Evolutionary conservation across 1,140 invertebrate species (phyloP), one percentile per base, ranked within the genome.

Genomic region (Drosophila yakuba): DNA sequence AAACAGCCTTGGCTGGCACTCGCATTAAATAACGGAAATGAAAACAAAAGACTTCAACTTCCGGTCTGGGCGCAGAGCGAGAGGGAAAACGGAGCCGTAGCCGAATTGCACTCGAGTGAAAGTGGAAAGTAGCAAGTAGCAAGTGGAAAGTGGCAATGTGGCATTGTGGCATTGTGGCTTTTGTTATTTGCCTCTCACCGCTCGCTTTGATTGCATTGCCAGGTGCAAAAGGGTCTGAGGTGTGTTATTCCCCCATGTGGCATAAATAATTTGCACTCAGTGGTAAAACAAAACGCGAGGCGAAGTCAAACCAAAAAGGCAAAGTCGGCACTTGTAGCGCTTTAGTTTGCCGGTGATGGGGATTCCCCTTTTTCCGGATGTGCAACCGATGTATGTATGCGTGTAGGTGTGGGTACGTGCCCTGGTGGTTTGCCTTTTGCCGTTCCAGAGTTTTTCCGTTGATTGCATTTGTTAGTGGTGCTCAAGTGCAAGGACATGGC

Each of bases 1-100:
- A 74, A 68, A 48, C 73, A 61, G 48, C 14, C 51, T 63, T 39
- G 43, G 54, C 72, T 77, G 84, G 56, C 79, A 88, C 79, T 77
- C 79, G 84, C 80, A 88, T 88, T 88, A 89, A 88, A 88, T 80
- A 88, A 88, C 83, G 80, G 80, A 89, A 89, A 88, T 89, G 80
- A 88, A 89, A 88, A 88, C 83, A 89, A 88, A 83, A 88, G 80
- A 80, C 79, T 86, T 84, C 64, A 89, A 89, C 84, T 83, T 88
- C 84, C 84, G 84, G 68, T 44, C 50, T 45, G 52, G 14, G 20
- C 14, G 25, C 4, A 41, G 38, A 56, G 45, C 23, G 50, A 61
- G 56, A 45, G 45, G 32, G 60, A 17, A 43, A 48, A 45, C 36
- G 43, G 35, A 45, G 78, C 11, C 11, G 14, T 39, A 50, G 78